Percentiles rank a stretch among this genome's conserved stretches.
These are phyloP conservation scores for Hemithea aestivaria DNA, from an alignment of 2,888 invertebrate species.

Conservation along the genomic window DNA sequence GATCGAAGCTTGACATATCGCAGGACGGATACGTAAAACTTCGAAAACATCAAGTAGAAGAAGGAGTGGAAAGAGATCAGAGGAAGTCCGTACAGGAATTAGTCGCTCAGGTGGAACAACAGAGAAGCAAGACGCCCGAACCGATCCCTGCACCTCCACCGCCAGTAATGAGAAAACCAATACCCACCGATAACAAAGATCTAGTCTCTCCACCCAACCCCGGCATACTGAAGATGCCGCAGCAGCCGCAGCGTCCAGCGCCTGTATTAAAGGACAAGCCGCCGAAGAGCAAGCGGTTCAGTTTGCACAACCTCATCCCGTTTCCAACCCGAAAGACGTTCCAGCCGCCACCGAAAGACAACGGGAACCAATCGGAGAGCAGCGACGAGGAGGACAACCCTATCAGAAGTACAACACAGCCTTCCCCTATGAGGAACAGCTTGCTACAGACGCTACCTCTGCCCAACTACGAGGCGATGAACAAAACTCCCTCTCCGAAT, in stretches of 20 bases:
- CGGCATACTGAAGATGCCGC: slow-evolving; percentile 64
- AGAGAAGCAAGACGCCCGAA: slow-evolving; percentile 61
- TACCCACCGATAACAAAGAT: slow-evolving; percentile 49
- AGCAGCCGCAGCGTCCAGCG: slow-evolving; percentile 69
- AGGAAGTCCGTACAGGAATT: slow-evolving; percentile 81
- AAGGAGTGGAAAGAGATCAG: slow-evolving; percentile 49
- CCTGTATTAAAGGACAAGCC: slow-evolving; percentile 71
- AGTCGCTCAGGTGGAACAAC: slow-evolving; percentile 80
- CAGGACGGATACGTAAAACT: slow-evolving; percentile 74
- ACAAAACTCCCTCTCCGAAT: slow-evolving; percentile 62
- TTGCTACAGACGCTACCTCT: slow-evolving; percentile 70
- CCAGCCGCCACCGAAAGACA: slow-evolving; percentile 67
- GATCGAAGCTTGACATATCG: slow-evolving; percentile 63
- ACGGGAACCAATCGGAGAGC: slow-evolving; percentile 76
- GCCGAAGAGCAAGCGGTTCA: slow-evolving; percentile 70
- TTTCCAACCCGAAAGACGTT: slow-evolving; percentile 74
- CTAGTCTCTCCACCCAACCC: slow-evolving; percentile 40
- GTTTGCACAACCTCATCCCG: slow-evolving; percentile 72
- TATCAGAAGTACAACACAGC: slow-evolving; percentile 64
- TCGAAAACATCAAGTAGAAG: slow-evolving; percentile 57
- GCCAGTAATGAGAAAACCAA: slow-evolving; percentile 35
- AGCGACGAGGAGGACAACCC: slow-evolving; percentile 79
- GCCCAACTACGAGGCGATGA: slow-evolving; percentile 79
- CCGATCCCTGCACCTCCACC: slow-evolving; percentile 36
- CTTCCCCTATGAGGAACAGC: slow-evolving; percentile 78